These are phyloP conservation scores for Merodon equestris DNA, from an alignment of 2,888 invertebrate species.

Conservation along the genomic window DNA sequence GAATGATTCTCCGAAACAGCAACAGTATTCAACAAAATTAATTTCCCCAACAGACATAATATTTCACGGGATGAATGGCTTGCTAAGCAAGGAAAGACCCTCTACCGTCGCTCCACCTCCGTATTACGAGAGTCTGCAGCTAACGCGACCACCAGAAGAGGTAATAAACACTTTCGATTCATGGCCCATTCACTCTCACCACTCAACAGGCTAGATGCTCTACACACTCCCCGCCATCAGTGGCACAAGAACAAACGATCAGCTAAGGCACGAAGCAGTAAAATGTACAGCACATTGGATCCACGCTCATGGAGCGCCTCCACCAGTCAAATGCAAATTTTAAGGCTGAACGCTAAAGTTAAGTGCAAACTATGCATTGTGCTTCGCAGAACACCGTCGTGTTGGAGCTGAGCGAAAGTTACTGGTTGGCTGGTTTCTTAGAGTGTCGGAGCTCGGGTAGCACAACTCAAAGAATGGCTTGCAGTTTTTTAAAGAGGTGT, in stretches of 20 bases:
- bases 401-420: constrained; percentile 8
- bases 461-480: constrained; percentile 30
- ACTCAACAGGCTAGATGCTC: not conserved
- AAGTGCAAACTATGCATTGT: constrained; percentile 57
- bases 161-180: constrained; percentile 56
- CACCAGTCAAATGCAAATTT: constrained; percentile 46
- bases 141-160: constrained; percentile 39
- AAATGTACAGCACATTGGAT: not conserved
- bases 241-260: too few relatives aligned
- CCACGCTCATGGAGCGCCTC: constrained; percentile 8
- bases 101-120: too few relatives aligned
- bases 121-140: constrained; percentile 14
- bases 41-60: constrained; percentile 33
- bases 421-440: constrained; percentile 10
- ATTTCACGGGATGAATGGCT: constrained; percentile 44
- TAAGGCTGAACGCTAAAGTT: constrained; percentile 48
- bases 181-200: constrained; percentile 10
- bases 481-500: constrained; percentile 37
- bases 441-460: not conserved
- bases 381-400: constrained; percentile 39
- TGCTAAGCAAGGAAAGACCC: constrained; percentile 25
- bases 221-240: too few relatives aligned
- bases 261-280: too few relatives aligned
- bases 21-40: constrained; percentile 32
- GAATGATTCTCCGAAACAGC: constrained; percentile 7